phyloP scores from a whole-genome alignment of 1,140 invertebrate species.

The Pseudachorutes palmiensis region DNA sequence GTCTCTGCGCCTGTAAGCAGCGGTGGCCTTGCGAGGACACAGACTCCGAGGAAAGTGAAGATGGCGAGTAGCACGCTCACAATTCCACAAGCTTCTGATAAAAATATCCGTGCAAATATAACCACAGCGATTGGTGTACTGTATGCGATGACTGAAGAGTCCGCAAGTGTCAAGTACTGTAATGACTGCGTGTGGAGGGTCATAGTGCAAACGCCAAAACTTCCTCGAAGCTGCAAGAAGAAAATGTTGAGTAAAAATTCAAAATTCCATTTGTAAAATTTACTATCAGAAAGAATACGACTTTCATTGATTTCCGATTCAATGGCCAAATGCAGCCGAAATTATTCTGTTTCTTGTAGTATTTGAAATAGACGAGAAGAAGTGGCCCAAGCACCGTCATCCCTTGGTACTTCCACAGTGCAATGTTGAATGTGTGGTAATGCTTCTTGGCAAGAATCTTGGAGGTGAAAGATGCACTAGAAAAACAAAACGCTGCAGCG shows the following conservation, averaged over 20 bases:
- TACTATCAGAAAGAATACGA: conserved; percentile 5
- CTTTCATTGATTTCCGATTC: not conserved
- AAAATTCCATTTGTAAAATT: not conserved
- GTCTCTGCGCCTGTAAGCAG: conserved; percentile 12
- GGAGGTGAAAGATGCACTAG: not conserved
- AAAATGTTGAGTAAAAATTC: not conserved
- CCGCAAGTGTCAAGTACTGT: not conserved
- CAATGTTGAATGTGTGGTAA: conserved; percentile 12
- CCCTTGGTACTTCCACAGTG: conserved; percentile 12
- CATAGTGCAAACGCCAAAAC: not conserved
- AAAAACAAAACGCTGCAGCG: not conserved
- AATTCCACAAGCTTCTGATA: not conserved
- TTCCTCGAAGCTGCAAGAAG: not conserved
- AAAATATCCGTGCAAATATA: not conserved
- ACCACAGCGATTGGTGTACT: conserved; percentile 5
- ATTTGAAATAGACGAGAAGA: not conserved
- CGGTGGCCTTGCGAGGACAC: not conserved
- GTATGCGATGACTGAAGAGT: not conserved
- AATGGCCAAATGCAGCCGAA: not conserved
- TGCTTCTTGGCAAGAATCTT: conserved; percentile 1
- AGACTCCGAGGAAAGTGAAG: conserved; percentile 3
- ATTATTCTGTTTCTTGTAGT: not conserved
- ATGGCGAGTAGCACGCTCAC: not conserved
- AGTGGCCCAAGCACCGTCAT: conserved; percentile 6
- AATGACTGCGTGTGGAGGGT: not conserved